Base-by-base conservation (phyloP, 2,797 vertebrate species). In the Meda fulgida region DNA sequence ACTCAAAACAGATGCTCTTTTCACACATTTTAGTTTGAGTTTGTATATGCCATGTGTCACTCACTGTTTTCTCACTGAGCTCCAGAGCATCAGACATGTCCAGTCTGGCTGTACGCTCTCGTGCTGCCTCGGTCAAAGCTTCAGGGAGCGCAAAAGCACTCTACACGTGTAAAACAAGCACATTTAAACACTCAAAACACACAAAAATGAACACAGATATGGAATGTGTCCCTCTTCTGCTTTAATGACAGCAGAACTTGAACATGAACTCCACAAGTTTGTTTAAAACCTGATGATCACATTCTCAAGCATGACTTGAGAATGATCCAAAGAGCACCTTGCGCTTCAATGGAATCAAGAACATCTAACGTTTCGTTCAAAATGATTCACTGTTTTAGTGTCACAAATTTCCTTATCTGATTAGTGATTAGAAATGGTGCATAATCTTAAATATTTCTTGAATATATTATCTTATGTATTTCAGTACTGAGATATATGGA, bases 61-160 rank as follows among this genome's bases (percentile, higher is more conserved):
- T 0, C 90, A 96, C 96, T 91, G 94, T 94, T 85, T 90, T 91
- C 88, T 96, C 95, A 0, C 94, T 91, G 4, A 95, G 88, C 5
- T 95, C 94, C 14, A 91, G 81, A 2, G 60, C 90, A 3, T 95
- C 93, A 0, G 86, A 78, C 76, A 75, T 11, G 43, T 93, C 93
- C 48, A 79, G 75, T 48, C 86, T 91, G 1, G 7, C 81, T 0
- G 86, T 77, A 60, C 88, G 91, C 8, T 91, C 91, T 0, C 86
- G 1, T 9, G 86, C 38, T 13, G 58, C 14, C 0, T 87, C 85
- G 0, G 2, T 90, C 76, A 76, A 66, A 3, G 19, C 7, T 1
- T 48, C 80, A 38, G 89, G 73, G 84, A 89, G 26, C 0, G 0
- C 43, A 18, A 75, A 86, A 19, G 89, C 89, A 88, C 73, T 82